A percentile compares a stretch with the other conserved stretches of the same genome.
Conservation (phyloP, 2,113 vertebrate genomes). For the Salvelinus namaycush region DNA sequence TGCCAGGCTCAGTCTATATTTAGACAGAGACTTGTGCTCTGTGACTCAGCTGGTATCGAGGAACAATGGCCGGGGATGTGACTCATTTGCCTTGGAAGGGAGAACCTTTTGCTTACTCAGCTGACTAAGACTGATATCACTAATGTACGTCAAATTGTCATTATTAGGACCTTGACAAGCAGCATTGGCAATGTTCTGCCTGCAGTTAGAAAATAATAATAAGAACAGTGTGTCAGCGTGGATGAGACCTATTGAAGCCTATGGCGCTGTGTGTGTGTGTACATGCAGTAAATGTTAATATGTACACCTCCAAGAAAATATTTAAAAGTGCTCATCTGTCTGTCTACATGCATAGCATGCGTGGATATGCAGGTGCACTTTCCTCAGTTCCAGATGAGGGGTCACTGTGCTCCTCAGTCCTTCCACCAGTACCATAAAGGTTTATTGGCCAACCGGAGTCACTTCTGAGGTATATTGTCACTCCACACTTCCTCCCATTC, state of each 20-base stretch:
- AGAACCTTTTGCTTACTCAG: not conserved
- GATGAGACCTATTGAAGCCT: not conserved
- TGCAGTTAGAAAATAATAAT: not conserved
- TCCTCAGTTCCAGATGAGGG: not conserved
- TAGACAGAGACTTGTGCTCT: constrained; percentile 20
- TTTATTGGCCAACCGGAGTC: not conserved
- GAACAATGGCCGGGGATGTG: not conserved
- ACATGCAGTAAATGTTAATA: too few relatives aligned
- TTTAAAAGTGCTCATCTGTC: too few relatives aligned
- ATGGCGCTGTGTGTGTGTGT: not conserved
- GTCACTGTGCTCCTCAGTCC: not conserved
- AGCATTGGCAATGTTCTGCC: not conserved
- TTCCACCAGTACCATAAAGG: not conserved
- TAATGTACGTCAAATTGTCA: not conserved
- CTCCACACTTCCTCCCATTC: not conserved
- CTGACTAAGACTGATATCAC: not conserved
- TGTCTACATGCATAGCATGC: too few relatives aligned
- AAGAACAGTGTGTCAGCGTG: not conserved
- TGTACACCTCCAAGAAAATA: too few relatives aligned
- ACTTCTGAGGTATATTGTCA: not conserved
- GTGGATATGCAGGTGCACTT: not conserved
- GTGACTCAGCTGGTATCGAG: constrained; percentile 38
- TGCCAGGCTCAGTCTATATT: constrained; percentile 25
- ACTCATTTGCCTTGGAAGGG: not conserved
- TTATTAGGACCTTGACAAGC: not conserved